These are phyloP conservation scores for Toxonevra muliebris DNA, from an alignment of 2,888 invertebrate genomes.

Conservation along the genomic window DNA sequence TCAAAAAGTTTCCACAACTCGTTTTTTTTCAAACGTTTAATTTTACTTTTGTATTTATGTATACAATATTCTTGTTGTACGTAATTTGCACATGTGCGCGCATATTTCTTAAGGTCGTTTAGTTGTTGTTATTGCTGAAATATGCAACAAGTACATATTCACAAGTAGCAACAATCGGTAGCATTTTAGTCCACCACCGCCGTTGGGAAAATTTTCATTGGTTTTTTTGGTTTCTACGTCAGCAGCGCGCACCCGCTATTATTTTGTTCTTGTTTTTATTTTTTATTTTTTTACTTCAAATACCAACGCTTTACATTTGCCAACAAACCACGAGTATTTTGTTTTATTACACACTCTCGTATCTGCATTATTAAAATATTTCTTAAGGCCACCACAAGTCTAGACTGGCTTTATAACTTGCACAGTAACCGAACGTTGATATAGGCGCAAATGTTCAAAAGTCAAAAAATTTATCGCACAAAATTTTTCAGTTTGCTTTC, in stretches of 20 bases:
- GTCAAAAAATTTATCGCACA: no score
- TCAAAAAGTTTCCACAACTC: slow-evolving; percentile 18
- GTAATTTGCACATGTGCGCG: slow-evolving; percentile 35
- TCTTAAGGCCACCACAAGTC: slow-evolving; percentile 32
- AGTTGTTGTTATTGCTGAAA: slow-evolving; percentile 14
- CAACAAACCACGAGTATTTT: slow-evolving; percentile 36
- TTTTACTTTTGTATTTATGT: no score
- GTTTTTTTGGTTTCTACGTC: slow-evolving; percentile 23
- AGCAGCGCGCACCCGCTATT: slow-evolving; percentile 31
- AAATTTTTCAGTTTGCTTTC: no score
- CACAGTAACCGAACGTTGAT: no score
- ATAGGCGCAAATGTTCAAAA: no score
- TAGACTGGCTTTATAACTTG: not conserved
- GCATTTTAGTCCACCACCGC: slow-evolving; percentile 14
- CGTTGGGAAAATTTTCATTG: slow-evolving; percentile 19
- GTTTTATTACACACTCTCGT: slow-evolving; percentile 17
- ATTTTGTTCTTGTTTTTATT: slow-evolving; percentile 33
- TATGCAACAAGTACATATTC: not conserved
- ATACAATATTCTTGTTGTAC: not conserved
- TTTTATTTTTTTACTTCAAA: slow-evolving; percentile 47
- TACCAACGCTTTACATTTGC: slow-evolving; percentile 21
- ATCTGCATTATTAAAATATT: slow-evolving; percentile 32
- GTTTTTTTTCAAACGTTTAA: not conserved
- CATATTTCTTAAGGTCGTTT: slow-evolving; percentile 62
- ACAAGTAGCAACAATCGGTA: not conserved